Conservation (phyloP, 2,113 vertebrate genomes). For the Marmota monax region DNA sequence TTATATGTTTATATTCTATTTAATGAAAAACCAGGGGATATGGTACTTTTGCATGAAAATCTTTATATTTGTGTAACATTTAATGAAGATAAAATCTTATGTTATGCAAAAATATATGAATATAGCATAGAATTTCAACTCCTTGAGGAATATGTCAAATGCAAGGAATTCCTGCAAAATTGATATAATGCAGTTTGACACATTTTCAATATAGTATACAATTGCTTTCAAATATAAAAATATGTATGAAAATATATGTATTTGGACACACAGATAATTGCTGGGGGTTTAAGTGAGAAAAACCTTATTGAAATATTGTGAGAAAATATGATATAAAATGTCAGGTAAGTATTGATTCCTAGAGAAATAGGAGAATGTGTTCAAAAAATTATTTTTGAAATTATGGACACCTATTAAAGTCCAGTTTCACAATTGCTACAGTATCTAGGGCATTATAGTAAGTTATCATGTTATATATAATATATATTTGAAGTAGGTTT, state of each 20-base stretch:
- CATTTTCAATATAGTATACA: slow-evolving; percentile 31
- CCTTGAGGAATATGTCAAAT: background rate
- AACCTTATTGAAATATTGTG: background rate
- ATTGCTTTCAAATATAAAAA: slow-evolving; percentile 42
- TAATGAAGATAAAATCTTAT: slow-evolving; percentile 18
- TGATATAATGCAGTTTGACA: slow-evolving; percentile 32
- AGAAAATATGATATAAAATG: slow-evolving; percentile 10
- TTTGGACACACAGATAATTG: slow-evolving; percentile 38
- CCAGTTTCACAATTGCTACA: slow-evolving; percentile 20
- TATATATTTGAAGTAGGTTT: slow-evolving; percentile 7
- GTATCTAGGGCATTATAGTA: background rate
- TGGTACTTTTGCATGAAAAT: slow-evolving; percentile 68
- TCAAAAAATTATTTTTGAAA: slow-evolving; percentile 50
- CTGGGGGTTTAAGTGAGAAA: slow-evolving; percentile 34
- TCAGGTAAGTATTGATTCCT: slow-evolving; percentile 61
- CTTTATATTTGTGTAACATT: slow-evolving; percentile 61
- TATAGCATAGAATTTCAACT: background rate
- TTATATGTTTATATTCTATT: slow-evolving; percentile 60
- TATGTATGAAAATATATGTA: slow-evolving; percentile 34
- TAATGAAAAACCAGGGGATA: slow-evolving; percentile 45
- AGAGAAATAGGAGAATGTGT: background rate
- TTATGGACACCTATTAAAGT: background rate
- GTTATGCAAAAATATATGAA: slow-evolving; percentile 27
- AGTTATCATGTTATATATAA: background rate
- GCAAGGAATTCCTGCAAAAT: slow-evolving; percentile 22